Percentiles rank a stretch among this genome's conserved stretches.
These are phyloP conservation scores for Oligia latruncula DNA, from an alignment of 2,888 invertebrate species.

Conservation along the genomic window DNA sequence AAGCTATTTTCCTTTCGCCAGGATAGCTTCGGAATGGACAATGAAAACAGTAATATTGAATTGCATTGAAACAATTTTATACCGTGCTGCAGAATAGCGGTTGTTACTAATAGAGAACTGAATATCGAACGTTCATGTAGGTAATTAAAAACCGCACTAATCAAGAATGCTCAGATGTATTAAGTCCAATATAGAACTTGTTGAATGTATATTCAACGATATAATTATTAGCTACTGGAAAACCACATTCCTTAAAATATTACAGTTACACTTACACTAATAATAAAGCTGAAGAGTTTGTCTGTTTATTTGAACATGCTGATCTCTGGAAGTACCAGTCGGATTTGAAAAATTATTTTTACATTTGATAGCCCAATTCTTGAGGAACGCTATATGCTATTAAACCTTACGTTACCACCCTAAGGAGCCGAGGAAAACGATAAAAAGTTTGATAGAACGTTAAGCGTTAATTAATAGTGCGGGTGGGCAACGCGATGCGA, in stretches of 20 bases:
- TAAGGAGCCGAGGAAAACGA: neutral
- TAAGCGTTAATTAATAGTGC: neutral
- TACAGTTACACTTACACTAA: neutral
- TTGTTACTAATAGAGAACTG: slow-evolving; percentile 3
- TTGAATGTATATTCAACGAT: neutral
- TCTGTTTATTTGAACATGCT: neutral
- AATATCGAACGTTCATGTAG: neutral
- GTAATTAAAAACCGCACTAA: neutral
- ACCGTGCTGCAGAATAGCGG: neutral
- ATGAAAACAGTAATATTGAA: slow-evolving; percentile 3
- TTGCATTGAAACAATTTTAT: slow-evolving; percentile 16
- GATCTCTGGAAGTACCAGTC: neutral
- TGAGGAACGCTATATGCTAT: no score
- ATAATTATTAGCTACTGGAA: neutral
- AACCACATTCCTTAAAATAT: neutral
- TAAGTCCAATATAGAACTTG: neutral
- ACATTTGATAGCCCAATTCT: neutral
- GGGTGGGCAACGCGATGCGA: no score
- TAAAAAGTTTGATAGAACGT: neutral
- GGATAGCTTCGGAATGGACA: slow-evolving; percentile 3
- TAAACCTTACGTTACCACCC: neutral
- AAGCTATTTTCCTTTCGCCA: slow-evolving; percentile 8
- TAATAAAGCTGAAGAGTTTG: neutral
- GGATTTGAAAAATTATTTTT: no score
- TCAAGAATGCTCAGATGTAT: neutral